Evolutionary conservation across 2,888 invertebrate genomes (phyloP).

Genomic region (Myopa tessellatipennis): DNA sequence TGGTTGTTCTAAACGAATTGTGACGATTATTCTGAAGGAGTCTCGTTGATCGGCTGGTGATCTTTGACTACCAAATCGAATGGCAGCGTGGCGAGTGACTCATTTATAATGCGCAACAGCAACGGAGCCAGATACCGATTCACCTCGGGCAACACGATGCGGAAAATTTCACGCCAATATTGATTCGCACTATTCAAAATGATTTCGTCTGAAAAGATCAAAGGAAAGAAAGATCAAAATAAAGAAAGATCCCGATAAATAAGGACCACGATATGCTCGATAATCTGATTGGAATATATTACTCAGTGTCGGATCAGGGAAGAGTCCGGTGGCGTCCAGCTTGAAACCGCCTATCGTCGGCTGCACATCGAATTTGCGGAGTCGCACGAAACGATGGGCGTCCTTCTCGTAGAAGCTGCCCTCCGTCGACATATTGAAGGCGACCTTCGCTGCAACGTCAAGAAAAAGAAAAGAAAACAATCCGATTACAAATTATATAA

Average conservation of each 20-base stretch:
- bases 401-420: constrained; percentile 71
- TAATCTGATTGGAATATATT: constrained; percentile 58
- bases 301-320: constrained; percentile 76
- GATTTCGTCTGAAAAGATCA: constrained; percentile 57
- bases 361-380: constrained; percentile 72
- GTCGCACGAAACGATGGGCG: constrained; percentile 70
- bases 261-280: neutral
- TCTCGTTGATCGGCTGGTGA: neutral
- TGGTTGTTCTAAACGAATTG: no score
- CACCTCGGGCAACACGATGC: constrained; percentile 69
- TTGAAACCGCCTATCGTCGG: constrained; percentile 75
- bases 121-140: constrained; percentile 63
- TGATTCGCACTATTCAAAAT: constrained; percentile 70
- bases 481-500: neutral
- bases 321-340: constrained; percentile 72
- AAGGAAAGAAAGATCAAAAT: neutral
- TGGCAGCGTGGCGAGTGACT: constrained; percentile 60
- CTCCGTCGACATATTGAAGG: constrained; percentile 54
- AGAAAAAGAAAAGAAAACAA: neutral
- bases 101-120: constrained; percentile 57
- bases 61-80: constrained; percentile 57
- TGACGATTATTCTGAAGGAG: no score
- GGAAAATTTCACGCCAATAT: constrained; percentile 72
- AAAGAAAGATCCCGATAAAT: neutral
- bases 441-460: constrained; percentile 51